Evolutionary conservation across 2,113 vertebrate genomes (phyloP).

Genomic region (Corythaeola cristata): DNA sequence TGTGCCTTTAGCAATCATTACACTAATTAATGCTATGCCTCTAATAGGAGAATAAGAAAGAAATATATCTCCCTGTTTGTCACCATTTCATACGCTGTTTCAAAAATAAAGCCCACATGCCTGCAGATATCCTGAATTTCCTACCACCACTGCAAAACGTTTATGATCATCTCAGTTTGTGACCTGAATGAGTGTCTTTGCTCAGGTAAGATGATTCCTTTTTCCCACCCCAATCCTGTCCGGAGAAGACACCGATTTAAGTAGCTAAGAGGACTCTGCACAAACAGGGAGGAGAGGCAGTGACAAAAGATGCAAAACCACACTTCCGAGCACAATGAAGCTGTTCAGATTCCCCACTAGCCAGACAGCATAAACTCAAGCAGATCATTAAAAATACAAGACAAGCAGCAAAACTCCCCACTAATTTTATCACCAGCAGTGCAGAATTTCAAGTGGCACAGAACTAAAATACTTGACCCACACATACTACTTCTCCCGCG

Average conservation of each 20-base stretch:
- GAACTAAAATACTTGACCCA: not conserved
- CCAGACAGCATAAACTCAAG: not conserved
- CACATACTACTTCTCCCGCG: not conserved
- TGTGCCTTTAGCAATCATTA: not conserved
- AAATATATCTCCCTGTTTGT: not conserved
- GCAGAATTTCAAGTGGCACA: not conserved
- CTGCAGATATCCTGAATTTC: not conserved
- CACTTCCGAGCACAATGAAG: not conserved
- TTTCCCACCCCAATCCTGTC: not conserved
- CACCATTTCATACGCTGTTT: not conserved
- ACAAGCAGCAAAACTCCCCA: not conserved
- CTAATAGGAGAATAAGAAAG: not conserved
- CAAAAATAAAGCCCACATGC: constrained; percentile 18
- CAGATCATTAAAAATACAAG: not conserved
- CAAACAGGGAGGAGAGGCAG: not conserved
- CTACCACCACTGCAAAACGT: constrained; percentile 43
- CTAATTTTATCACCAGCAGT: not conserved
- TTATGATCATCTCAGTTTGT: constrained; percentile 59
- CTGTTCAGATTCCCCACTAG: not conserved
- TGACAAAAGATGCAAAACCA: not conserved
- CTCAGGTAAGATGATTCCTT: constrained; percentile 16
- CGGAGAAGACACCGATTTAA: not conserved
- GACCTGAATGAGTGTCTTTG: not conserved
- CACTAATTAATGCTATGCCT: not conserved
- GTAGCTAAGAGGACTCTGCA: not conserved